Evolutionary conservation across 2,797 vertebrate species (phyloP).

Genomic region (Gallinago stenura): DNA sequence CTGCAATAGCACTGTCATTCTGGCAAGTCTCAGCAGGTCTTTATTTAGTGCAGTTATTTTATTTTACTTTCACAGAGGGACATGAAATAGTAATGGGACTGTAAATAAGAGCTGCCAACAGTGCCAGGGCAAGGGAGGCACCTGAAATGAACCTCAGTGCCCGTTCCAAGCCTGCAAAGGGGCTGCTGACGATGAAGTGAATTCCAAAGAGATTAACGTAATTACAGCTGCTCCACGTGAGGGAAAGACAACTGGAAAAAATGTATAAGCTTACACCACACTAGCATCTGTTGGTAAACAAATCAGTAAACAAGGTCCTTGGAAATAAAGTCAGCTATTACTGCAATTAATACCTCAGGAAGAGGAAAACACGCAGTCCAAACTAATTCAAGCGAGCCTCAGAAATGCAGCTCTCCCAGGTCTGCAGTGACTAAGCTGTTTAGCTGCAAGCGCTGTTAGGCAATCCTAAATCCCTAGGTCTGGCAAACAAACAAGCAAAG

Average conservation of each 20-base stretch:
- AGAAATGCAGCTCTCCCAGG: constrained; percentile 52
- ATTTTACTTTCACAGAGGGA: neutral
- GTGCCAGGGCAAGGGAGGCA: neutral
- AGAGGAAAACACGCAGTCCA: neutral
- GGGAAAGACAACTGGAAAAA: neutral
- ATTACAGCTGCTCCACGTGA: neutral
- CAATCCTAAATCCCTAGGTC: constrained; percentile 7
- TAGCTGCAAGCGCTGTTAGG: neutral
- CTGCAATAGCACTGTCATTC: neutral
- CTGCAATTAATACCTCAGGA: neutral
- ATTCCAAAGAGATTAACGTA: neutral
- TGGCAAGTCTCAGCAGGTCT: neutral
- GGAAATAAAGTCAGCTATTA: neutral
- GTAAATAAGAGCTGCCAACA: neutral
- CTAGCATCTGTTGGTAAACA: neutral
- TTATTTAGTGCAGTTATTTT: constrained; percentile 27
- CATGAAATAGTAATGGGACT: neutral
- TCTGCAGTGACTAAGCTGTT: constrained; percentile 63
- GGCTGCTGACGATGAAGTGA: neutral
- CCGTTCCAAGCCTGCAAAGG: neutral
- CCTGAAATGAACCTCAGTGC: neutral
- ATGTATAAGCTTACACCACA: neutral
- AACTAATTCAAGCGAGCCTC: neutral
- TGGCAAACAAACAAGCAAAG: neutral
- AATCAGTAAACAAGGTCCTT: neutral